Conservation (phyloP, 2,113 vertebrate species). For the Raja brachyura region DNA sequence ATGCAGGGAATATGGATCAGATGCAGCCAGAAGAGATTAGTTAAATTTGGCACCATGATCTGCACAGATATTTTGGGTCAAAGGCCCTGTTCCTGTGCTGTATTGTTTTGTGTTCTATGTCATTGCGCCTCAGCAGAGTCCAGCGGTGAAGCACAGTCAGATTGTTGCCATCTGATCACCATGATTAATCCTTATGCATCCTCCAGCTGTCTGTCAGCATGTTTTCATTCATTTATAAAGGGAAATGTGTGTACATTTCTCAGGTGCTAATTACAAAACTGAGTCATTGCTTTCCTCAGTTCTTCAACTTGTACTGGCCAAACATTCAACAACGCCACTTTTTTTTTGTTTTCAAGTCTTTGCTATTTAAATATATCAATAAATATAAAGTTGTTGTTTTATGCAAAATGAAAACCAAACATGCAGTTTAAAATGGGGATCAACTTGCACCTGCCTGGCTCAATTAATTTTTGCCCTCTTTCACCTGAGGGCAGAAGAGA, state of each 20-base stretch:
- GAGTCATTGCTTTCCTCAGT: no score
- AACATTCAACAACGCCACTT: background rate
- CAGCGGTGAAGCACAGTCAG: no score
- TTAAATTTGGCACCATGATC: no score
- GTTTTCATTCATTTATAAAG: background rate
- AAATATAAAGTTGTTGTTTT: background rate
- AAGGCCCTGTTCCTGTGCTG: no score
- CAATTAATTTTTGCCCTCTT: background rate
- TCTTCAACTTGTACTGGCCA: background rate
- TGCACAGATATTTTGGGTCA: no score
- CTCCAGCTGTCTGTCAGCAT: no score
- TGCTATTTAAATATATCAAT: background rate
- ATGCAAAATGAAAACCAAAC: background rate
- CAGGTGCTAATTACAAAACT: background rate
- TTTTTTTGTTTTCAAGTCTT: background rate
- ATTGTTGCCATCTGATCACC: no score
- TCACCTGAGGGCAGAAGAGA: background rate
- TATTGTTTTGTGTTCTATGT: no score
- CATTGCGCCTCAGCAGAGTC: no score
- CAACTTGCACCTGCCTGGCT: background rate
- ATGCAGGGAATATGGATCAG: no score
- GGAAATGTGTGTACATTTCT: background rate
- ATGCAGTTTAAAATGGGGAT: background rate
- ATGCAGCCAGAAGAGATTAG: no score
- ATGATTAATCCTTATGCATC: no score